These are phyloP conservation scores for Halocynthia roretzi DNA, from an alignment of 23 tunicate genomes.

Conservation along the genomic window DNA sequence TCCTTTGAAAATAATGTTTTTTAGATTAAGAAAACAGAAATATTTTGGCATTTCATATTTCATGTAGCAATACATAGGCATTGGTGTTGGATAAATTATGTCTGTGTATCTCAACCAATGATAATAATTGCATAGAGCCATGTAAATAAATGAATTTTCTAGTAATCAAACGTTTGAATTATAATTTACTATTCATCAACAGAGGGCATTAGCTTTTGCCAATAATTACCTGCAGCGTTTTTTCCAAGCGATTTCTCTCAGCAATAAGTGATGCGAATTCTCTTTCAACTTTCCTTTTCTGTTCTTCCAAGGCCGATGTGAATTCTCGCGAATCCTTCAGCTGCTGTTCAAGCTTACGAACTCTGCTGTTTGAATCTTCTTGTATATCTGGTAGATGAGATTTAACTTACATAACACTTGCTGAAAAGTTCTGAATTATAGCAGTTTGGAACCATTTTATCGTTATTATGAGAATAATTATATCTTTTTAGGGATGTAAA, in stretches of 20 bases:
- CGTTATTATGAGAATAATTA: background rate
- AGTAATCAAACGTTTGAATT: too few relatives aligned
- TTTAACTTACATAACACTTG: background rate
- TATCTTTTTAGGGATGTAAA: too few relatives aligned
- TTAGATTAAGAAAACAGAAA: background rate
- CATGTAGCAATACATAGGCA: too few relatives aligned
- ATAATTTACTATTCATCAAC: background rate
- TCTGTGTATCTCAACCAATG: too few relatives aligned
- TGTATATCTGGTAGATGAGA: conserved; percentile 19
- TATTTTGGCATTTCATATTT: too few relatives aligned
- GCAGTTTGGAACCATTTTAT: background rate
- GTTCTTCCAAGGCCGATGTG: conserved; percentile 46
- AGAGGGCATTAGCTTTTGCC: background rate
- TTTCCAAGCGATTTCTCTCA: conserved; percentile 60
- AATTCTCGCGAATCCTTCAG: conserved; percentile 39
- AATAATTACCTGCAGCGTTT: conserved; percentile 48
- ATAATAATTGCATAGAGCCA: background rate
- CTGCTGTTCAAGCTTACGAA: conserved; percentile 24
- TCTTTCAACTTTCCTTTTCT: conserved; percentile 53
- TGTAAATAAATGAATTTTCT: too few relatives aligned
- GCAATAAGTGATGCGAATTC: conserved; percentile 46
- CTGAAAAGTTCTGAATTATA: background rate
- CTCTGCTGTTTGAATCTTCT: conserved; percentile 32
- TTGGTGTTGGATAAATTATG: too few relatives aligned
- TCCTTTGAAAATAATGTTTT: background rate